These are phyloP conservation scores for Cecropterus lyciades DNA, from an alignment of 1,140 invertebrate genomes.

Conservation along the genomic window DNA sequence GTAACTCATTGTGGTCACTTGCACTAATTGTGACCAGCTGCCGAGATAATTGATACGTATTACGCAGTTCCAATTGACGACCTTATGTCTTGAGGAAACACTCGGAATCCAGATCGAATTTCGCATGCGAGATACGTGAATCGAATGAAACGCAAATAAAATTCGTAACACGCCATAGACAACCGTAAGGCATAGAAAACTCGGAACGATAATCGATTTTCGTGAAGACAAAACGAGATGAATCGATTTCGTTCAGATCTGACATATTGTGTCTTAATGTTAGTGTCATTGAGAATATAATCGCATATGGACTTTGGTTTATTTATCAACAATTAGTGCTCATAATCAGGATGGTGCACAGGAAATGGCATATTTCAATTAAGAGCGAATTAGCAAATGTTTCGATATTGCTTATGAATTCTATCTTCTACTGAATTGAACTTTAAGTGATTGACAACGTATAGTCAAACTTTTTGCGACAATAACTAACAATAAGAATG, in stretches of 20 bases:
- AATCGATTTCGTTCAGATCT: constrained; percentile 22
- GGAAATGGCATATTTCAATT: constrained; percentile 50
- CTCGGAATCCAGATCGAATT: constrained; percentile 24
- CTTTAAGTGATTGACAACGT: no score
- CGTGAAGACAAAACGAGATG: constrained; percentile 2
- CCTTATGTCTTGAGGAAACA: constrained; percentile 35
- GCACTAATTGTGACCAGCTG: constrained; percentile 65
- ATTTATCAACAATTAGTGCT: constrained; percentile 22
- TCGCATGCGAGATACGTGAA: constrained; percentile 29
- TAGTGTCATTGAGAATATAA: not conserved
- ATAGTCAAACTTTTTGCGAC: no score
- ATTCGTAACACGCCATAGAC: constrained; percentile 12
- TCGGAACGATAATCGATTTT: constrained; percentile 25
- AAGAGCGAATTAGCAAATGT: not conserved
- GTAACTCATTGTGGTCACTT: constrained; percentile 68
- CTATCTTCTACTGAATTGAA: no score
- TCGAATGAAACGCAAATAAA: constrained; percentile 19
- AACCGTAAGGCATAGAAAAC: constrained; percentile 23
- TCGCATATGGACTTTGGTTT: constrained; percentile 5
- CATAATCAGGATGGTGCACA: constrained; percentile 47
- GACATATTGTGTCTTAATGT: constrained; percentile 1
- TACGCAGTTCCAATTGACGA: constrained; percentile 38
- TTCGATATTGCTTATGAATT: not conserved
- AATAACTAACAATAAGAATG: no score
- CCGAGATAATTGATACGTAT: constrained; percentile 56